Evolutionary conservation across 2,797 vertebrate genomes (phyloP).

Genomic region (Notamacropus eugenii): DNA sequence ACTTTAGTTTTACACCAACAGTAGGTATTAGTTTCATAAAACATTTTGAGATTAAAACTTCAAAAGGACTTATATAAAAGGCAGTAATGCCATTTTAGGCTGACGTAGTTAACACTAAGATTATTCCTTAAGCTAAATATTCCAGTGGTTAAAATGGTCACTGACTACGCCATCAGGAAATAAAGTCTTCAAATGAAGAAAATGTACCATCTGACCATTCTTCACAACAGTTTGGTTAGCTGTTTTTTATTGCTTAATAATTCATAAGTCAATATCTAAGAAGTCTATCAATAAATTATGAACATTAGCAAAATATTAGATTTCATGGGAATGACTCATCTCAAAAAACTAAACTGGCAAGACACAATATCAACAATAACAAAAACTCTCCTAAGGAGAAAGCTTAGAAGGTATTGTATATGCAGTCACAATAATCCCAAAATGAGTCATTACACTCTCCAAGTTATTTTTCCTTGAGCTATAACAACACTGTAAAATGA

Average conservation of each 20-base stretch:
- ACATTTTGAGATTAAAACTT: neutral
- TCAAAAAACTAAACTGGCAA: slow-evolving; percentile 53
- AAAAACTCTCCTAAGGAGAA: slow-evolving; percentile 21
- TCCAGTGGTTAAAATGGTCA: slow-evolving; percentile 9
- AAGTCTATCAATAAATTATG: slow-evolving; percentile 68
- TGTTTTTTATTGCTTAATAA: slow-evolving; percentile 63
- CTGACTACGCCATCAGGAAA: slow-evolving; percentile 57
- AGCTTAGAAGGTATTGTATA: neutral
- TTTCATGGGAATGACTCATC: slow-evolving; percentile 57
- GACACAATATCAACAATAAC: slow-evolving; percentile 25
- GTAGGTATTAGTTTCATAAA: neutral
- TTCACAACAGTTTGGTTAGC: slow-evolving; percentile 55
- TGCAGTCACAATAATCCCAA: slow-evolving; percentile 26
- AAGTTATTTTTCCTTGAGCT: slow-evolving; percentile 14
- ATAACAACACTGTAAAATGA: slow-evolving; percentile 26
- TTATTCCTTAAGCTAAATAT: slow-evolving; percentile 54
- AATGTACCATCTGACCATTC: slow-evolving; percentile 55
- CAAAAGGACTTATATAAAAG: neutral
- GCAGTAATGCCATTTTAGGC: neutral
- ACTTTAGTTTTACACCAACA: slow-evolving; percentile 23
- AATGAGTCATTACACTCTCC: slow-evolving; percentile 31
- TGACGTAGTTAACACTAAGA: slow-evolving; percentile 35
- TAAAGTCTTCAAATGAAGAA: slow-evolving; percentile 55
- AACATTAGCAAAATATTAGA: slow-evolving; percentile 61
- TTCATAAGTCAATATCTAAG: slow-evolving; percentile 68